Evolutionary conservation across 2,888 invertebrate species (phyloP), one percentile per base, ranked within the genome.

Genomic region (Hoplodrina ambigua): DNA sequence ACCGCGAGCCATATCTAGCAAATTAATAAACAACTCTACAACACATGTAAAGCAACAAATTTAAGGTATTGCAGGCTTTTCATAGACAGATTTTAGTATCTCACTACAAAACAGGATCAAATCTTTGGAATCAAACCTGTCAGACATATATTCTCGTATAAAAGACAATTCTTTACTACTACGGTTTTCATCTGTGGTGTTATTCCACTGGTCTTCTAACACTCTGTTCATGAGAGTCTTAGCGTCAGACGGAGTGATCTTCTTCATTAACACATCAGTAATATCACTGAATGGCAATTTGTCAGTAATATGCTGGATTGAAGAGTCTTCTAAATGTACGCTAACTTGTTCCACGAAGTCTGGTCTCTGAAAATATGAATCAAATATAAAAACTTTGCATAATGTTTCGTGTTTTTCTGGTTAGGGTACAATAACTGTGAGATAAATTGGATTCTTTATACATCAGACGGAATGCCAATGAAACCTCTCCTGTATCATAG

Each of bases 21-120:
- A 58, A 53, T 46, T 57, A 56, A 25, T 57, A 50, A 54, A 66
- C 25, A 59, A 66, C 65, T 71, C 33, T 69, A 69, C 72, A 61
- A 13, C n/a, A 58, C 44, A 17, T 30, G 58, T 69, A 70, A 55
- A 72, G 64, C 41, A 52, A 37, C 44, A 57, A 57, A 30, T 33
- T 55, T 68, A 72, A 30, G 58, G 62, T 69, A 85, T 87, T 15
- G 73, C 56, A 52, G 85, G 75, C 70, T 89, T 92, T 41, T 91
- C 86, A 73, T 91, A 85, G 25, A 91, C 75, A 66, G 87, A 89
- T 59, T 88, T 88, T 60, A 94, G 83, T 59, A 94, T 69, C 13
- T 92, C 80, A 85, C 90, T 91, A 86, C 94, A 93, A 61, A 94
- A 89, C 68, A 91, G 75, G 62, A 92, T 85, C 61, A 94, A 88